Conservation (phyloP, 2,113 vertebrate species). For the Nothoprocta perdicaria region DNA sequence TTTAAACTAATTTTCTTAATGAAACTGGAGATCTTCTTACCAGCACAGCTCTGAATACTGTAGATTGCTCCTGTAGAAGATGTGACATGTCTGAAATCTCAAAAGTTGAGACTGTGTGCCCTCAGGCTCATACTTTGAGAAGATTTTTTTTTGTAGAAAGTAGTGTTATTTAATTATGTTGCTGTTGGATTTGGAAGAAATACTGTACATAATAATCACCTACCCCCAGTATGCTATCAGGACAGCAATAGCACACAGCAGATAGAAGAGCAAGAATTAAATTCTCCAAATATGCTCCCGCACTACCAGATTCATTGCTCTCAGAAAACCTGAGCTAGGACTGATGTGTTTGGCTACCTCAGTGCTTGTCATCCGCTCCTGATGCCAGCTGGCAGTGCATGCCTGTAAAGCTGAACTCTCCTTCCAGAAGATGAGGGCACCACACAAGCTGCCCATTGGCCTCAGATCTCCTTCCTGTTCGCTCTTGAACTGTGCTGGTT, state of each 20-base stretch:
- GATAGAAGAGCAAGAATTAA: neutral
- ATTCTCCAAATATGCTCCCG: neutral
- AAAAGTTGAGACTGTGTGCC: neutral
- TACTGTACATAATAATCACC: accelerated
- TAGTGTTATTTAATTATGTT: neutral
- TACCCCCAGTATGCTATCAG: accelerated
- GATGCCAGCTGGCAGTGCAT: neutral
- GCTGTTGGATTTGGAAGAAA: neutral
- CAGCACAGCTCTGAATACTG: neutral
- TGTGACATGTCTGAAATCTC: neutral
- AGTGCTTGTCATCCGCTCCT: accelerated
- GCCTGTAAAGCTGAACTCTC: neutral
- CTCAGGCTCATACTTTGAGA: neutral
- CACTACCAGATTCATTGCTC: neutral
- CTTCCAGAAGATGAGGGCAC: neutral
- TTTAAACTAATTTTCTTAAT: no score
- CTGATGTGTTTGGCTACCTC: neutral
- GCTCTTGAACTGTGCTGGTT: neutral
- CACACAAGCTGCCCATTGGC: neutral
- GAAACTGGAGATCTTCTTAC: neutral
- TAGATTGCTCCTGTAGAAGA: neutral
- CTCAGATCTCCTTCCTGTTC: neutral
- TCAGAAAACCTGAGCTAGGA: neutral
- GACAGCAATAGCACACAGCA: accelerated
- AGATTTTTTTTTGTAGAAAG: neutral